Evolutionary conservation across 2,797 vertebrate species (phyloP).

Genomic region (Rachycentron canadum): DNA sequence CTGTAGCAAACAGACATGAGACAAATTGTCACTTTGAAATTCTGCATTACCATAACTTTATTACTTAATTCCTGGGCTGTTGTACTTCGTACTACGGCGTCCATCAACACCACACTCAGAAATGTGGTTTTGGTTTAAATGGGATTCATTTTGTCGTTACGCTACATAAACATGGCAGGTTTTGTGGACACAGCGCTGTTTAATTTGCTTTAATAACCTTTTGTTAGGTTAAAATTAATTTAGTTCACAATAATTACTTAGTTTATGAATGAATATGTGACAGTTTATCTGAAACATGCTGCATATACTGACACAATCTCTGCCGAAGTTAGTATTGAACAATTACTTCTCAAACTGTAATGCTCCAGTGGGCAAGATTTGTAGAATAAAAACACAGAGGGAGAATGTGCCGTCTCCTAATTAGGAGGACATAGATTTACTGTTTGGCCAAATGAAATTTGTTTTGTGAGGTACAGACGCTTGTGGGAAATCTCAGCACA

Average conservation of each 20-base stretch:
- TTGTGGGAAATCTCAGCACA: conserved; percentile 24
- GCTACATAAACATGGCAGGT: neutral
- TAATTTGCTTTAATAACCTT: conserved; percentile 1
- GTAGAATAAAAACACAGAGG: conserved; percentile 2
- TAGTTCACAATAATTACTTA: neutral
- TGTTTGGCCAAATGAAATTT: conserved; percentile 23
- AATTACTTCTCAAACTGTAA: conserved; percentile 11
- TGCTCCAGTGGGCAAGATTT: conserved; percentile 11
- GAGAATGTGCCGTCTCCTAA: conserved; percentile 11
- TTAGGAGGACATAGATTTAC: conserved; percentile 29
- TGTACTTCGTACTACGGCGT: neutral
- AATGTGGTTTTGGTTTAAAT: neutral
- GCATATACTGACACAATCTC: too few species aligned
- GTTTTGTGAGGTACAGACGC: conserved; percentile 19
- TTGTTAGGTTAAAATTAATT: neutral
- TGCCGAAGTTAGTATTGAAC: conserved; percentile 9
- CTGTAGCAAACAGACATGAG: too few species aligned
- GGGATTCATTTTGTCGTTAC: neutral
- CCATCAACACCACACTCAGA: neutral
- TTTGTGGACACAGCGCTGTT: neutral
- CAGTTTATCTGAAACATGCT: neutral
- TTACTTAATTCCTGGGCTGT: too few species aligned
- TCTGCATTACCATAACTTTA: too few species aligned
- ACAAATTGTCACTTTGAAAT: too few species aligned
- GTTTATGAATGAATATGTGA: neutral